Evolutionary conservation across 2,888 invertebrate genomes (phyloP).

Genomic region (Drosophila rubida): DNA sequence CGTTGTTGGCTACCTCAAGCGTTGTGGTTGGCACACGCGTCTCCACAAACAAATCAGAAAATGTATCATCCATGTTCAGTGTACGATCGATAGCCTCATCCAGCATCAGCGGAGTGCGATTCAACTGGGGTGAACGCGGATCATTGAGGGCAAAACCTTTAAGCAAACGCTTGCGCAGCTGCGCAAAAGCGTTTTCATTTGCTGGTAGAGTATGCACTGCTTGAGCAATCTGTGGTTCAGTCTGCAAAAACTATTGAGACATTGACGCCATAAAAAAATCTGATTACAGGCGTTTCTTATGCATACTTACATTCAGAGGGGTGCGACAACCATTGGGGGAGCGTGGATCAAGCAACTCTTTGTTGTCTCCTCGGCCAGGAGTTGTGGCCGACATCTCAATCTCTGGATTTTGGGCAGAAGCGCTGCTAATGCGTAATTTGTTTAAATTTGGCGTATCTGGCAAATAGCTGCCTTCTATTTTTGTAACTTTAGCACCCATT

Average conservation of each 20-base stretch:
- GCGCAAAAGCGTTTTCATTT: constrained; percentile 57
- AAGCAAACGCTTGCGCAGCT: constrained; percentile 78
- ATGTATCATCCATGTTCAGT: constrained; percentile 81
- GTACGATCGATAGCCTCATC: constrained; percentile 79
- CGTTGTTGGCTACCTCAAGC: neutral
- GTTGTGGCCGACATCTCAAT: constrained; percentile 36
- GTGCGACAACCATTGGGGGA: constrained; percentile 80
- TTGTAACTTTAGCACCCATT: constrained; percentile 82
- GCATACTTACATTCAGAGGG: constrained; percentile 72
- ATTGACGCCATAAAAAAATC: neutral
- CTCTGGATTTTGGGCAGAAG: constrained; percentile 7
- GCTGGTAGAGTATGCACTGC: neutral
- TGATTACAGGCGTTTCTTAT: neutral
- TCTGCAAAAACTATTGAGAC: constrained; percentile 39
- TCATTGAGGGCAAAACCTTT: constrained; percentile 80
- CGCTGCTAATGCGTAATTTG: constrained; percentile 41
- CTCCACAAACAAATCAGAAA: constrained; percentile 82
- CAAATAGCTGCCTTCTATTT: constrained; percentile 74
- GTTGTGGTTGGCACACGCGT: constrained; percentile 55
- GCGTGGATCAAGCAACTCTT: constrained; percentile 73
- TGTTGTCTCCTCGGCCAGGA: constrained; percentile 42
- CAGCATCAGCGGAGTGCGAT: constrained; percentile 81
- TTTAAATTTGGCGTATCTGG: constrained; percentile 67
- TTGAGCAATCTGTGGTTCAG: constrained; percentile 10
- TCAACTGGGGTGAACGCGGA: constrained; percentile 82